phyloP scores from a whole-genome alignment of 2,888 invertebrate species.

The Crematogaster levior region DNA sequence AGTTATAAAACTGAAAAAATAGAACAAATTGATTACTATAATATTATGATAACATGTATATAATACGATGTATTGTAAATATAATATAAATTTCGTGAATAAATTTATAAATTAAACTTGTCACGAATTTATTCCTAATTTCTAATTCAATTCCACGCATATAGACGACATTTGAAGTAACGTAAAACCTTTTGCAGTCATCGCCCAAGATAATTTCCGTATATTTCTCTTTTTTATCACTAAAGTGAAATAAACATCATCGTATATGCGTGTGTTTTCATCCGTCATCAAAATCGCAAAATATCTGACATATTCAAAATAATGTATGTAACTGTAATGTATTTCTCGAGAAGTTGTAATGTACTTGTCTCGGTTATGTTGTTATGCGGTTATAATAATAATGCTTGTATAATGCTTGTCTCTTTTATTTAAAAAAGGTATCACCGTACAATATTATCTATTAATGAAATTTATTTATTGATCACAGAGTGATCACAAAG shows the following conservation, averaged over 20 bases:
- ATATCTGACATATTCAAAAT: no score
- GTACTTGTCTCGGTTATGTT: not conserved
- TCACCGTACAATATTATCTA: not conserved
- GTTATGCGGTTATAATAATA: not conserved
- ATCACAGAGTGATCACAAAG: not conserved
- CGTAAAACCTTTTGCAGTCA: conserved; percentile 28
- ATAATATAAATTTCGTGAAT: not conserved
- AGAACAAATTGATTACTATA: not conserved
- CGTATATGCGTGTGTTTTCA: not conserved
- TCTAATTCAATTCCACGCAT: conserved; percentile 27
- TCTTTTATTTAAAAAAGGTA: not conserved
- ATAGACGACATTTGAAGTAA: conserved; percentile 10
- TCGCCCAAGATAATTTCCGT: not conserved
- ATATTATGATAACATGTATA: no score
- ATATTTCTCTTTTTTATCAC: not conserved
- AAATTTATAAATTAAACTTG: not conserved
- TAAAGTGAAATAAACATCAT: conserved; percentile 18
- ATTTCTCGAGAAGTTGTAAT: not conserved
- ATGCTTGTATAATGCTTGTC: no score
- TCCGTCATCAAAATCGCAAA: not conserved
- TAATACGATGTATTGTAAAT: not conserved
- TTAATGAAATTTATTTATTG: not conserved
- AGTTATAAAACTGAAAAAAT: not conserved
- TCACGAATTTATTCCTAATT: not conserved
- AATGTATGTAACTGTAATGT: not conserved